Base-by-base conservation (phyloP, 2,888 invertebrate species). In the Pyrrhia umbra region DNA sequence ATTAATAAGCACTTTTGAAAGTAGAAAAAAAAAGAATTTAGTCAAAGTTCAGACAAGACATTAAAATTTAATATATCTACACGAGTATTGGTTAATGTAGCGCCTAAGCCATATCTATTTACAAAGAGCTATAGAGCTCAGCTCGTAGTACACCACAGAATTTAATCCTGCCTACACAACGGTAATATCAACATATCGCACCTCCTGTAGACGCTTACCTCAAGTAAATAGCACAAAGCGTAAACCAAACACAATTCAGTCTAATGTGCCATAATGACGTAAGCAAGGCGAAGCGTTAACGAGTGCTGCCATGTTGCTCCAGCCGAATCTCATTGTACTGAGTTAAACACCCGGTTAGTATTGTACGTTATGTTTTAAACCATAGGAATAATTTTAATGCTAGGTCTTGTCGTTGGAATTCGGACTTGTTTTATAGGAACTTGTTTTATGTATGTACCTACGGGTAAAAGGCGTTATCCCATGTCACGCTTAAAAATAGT, bases 231-330 rank as follows among this genome's bases (percentile, higher is more conserved):
- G 34, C 47, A 45, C 64, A 51, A 42, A 40, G 50, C 46, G 50
- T 18, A 65, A 65, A 57, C 65, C 37, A 50, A 68, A 65, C 55
- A 70, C 45, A 56, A 15, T 43, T 40, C n/a, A 27, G 30, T 15
- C 20, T 71, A 73, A 60, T 39, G 51, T 34, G 25, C 25, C 51
- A n/a, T 54, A 34, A 52, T 58, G 73, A 69, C 67, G 67, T 37
- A 43, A 47, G 21, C 30, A 61, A 25, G 8, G n/a, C 49, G 42
- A 54, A 21, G 37, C 50, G 37, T 37, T 49, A 65, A 50, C 20
- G 37, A 65, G 47, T 25, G 64, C 55, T 50, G 46, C 40, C 46
- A 27, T 71, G 46, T 51, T 56, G 2, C 45, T 55, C 1, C 39
- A 55, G 40, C 15, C 13, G 42, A 47, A 45, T 57, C 42, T 43